Conservation (phyloP, 2,797 vertebrate species). For the Myoxocephalus aenaeus region DNA sequence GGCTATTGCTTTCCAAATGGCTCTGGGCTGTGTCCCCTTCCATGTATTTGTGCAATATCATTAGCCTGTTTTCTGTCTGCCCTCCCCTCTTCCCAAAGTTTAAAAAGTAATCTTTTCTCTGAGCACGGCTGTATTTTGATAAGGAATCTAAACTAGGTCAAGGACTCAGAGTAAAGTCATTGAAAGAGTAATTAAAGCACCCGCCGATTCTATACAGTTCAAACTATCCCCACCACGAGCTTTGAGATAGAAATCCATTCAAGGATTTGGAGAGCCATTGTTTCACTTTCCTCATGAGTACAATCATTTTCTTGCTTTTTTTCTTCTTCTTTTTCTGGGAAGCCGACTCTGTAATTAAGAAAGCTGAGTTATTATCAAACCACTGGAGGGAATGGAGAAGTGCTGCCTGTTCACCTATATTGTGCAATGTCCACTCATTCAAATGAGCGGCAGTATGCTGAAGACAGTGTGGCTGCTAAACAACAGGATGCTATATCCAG, state of each 20-base stretch:
- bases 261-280: conserved; percentile 82
- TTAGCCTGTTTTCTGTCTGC: conserved; percentile 79
- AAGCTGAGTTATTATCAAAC: conserved; percentile 73
- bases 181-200: conserved; percentile 82
- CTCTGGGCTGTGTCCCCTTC: conserved; percentile 81
- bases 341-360: conserved; percentile 81
- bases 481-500: neutral
- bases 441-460: neutral
- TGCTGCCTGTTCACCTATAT: conserved; percentile 61
- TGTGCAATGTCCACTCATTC: conserved; percentile 37
- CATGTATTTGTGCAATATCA: conserved; percentile 80
- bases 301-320: conserved; percentile 77
- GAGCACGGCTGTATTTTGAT: conserved; percentile 77
- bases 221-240: conserved; percentile 71
- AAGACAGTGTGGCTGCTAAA: conserved; percentile 1
- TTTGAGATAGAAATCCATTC: conserved; percentile 83
- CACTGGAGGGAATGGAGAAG: conserved; percentile 49
- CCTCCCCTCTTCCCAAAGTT: conserved; percentile 77
- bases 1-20: conserved; percentile 88
- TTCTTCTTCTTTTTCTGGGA: conserved; percentile 60
- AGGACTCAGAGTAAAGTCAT: conserved; percentile 83
- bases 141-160: conserved; percentile 86
- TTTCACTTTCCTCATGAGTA: conserved; percentile 80
- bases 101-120: conserved; percentile 83
- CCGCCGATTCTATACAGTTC: conserved; percentile 70